Base-by-base conservation (phyloP, 1,140 invertebrate genomes). In the Neelides sp. region DNA sequence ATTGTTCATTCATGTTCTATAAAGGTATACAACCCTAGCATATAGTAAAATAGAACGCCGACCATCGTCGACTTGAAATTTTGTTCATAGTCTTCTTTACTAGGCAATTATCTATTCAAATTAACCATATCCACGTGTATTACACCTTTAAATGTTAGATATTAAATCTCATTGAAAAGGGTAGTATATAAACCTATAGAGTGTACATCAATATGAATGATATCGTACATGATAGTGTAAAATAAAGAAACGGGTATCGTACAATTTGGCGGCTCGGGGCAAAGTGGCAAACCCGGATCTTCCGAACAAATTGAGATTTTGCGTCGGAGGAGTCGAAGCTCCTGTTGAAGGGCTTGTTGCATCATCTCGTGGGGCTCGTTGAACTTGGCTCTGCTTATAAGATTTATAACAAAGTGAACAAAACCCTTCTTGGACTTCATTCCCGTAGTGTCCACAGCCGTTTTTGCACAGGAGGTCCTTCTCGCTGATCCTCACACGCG, bases 391-490 rank as follows among this genome's bases (percentile, higher is more conserved):
- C 24, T 52, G 45, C 32, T 61, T 61, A 37, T 57, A 61, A 15
- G 37, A 39, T 42, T 57, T 57, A 65, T 77, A 78, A 59, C 78
- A 98, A 70, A 92, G 85, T 22, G 93, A 97, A 67, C 95, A 98
- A 65, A 92, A 93, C 13, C 92, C 85, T 65, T 92, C 82, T 85
- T 93, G 98, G 64, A 93, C 85, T 26, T 86, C 85, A 70, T 96
- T 98, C 17, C 95, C 94, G 69, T 84, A 98, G 73, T 80, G 98
- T 50, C 90, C 91, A 73, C 93, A 98, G 13, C 88, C 85, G 69
- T 86, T 91, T 67, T 88, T 88, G 68, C 95, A 98, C 59, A 92
- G 80, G 52, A 98, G 70, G 69, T 93, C 87, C 46, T 80, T 77
- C 60, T 85, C 79, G 54, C 83, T 80, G 37, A 93, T 82, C 49